Evolutionary conservation across 2,113 vertebrate genomes (phyloP), one percentile per base, ranked within the genome.

Genomic region (Chroicocephalus ridibundus): DNA sequence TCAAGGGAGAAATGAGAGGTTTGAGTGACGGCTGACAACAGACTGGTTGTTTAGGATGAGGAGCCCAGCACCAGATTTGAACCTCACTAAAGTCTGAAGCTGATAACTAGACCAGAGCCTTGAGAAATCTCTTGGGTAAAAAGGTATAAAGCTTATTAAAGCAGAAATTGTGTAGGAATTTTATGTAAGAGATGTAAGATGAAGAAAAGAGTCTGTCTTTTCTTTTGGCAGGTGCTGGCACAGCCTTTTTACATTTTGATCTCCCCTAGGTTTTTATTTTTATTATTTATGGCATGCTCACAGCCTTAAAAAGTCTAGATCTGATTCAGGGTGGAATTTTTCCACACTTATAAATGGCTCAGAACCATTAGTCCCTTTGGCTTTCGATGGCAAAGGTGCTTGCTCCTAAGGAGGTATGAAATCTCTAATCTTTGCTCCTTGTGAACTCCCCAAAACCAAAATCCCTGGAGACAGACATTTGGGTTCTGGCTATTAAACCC

Each of bases 1-100:
- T 70, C 94, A 92, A 83, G 71, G 38, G 78, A 94, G 66, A 70
- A 90, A 93, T 90, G 82, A 88, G 61, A 91, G 66, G 34, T 42
- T 89, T 94, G 91, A 90, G 51, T 80, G 81, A 93, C 47, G 62
- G 75, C 81, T 96, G 86, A 70, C 58, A 88, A 32, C 62, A 58
- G 62, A 15, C 44, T 31, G 20, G 21, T 55, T 88, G 49, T 58
- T 90, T 58, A 61, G 62, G 29, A 74, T 57, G 61, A 91, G 90
- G 6, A 86, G 13, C 20, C 47, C 91, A 93, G 70, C 18, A 75
- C 38, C 60, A 81, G 61, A 46, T 62, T 13, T 62, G 42, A 91
- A 69, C 40, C 65, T 90, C 57, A 58, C 29, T 61, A 6, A 58
- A 58, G 22, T 55, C 49, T 80, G 81, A 81, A 82, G 61, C 13